These are phyloP conservation scores for Ditylenchus dipsaci DNA, from an alignment of 1,140 invertebrate genomes.

Conservation along the genomic window DNA sequence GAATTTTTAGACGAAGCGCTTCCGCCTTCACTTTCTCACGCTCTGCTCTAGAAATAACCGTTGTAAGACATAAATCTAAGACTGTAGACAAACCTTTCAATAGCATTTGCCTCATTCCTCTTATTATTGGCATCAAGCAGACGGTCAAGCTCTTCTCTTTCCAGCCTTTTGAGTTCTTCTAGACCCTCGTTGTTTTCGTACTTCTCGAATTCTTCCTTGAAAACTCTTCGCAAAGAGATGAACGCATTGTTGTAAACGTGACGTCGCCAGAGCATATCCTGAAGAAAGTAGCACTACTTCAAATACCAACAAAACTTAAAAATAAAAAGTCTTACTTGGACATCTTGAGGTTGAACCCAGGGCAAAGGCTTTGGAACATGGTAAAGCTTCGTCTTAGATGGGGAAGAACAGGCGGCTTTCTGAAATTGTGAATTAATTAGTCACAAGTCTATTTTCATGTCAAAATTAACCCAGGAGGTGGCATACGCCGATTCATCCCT, in stretches of 20 bases:
- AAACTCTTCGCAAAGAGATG: constrained; percentile 37
- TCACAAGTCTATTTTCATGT: too few species aligned
- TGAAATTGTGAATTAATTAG: too few species aligned
- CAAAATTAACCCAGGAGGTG: too few species aligned
- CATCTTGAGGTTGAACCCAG: too few species aligned
- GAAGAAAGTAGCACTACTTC: too few species aligned
- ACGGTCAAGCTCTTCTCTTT: constrained; percentile 34
- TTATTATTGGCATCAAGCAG: constrained; percentile 35
- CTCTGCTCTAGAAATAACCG: constrained; percentile 18
- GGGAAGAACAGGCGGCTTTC: too few species aligned
- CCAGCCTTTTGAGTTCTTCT: constrained; percentile 33
- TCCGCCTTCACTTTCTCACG: constrained; percentile 21
- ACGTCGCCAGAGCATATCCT: constrained; percentile 44
- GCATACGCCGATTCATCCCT: too few species aligned
- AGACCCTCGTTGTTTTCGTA: constrained; percentile 18
- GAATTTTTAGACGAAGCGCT: constrained; percentile 12
- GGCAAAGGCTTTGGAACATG: too few species aligned
- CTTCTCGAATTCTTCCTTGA: constrained; percentile 27
- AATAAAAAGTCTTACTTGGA: too few species aligned
- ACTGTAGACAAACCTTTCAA: constrained; percentile 22
- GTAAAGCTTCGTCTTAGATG: too few species aligned
- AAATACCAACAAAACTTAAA: too few species aligned
- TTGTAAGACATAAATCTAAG: constrained; percentile 9
- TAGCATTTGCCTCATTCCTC: constrained; percentile 32
- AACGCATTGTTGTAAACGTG: constrained; percentile 50